Percentiles rank a stretch among this genome's conserved stretches.
These are phyloP conservation scores for Synanthedon vespiformis DNA, from an alignment of 2,888 invertebrate species.

Conservation along the genomic window DNA sequence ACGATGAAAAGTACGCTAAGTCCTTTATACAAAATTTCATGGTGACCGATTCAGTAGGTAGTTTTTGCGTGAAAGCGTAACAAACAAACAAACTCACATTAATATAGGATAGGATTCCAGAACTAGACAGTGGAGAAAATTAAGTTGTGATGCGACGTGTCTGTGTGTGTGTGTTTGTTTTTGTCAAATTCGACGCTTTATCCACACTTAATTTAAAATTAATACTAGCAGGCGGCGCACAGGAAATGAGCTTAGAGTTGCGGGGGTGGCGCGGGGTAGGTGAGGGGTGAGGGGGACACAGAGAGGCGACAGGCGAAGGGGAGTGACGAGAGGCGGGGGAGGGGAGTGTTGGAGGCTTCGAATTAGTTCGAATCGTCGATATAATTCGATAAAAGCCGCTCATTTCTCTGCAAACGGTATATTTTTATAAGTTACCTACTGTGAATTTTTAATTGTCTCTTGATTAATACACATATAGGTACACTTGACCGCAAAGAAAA, in stretches of 20 bases:
- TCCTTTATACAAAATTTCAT: no score
- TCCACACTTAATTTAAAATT: slow-evolving; percentile 78
- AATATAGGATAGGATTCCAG: no score
- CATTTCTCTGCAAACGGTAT: slow-evolving; percentile 14
- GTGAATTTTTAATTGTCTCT: no score
- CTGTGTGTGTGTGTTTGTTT: slow-evolving; percentile 19
- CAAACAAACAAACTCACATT: no score
- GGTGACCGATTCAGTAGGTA: no score
- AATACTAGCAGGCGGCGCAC: slow-evolving; percentile 77
- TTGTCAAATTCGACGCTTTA: slow-evolving; percentile 35
- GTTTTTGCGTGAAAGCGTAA: no score
- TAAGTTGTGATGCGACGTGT: no score
- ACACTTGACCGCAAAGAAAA: no score
- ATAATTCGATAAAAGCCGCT: slow-evolving; percentile 34
- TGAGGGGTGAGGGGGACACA: slow-evolving; percentile 8
- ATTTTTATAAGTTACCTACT: neutral
- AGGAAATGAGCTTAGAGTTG: slow-evolving; percentile 77
- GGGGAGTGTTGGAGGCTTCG: slow-evolving; percentile 17
- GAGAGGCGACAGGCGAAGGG: slow-evolving; percentile 15
- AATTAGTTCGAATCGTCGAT: slow-evolving; percentile 43
- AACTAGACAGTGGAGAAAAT: no score
- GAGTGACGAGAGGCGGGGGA: slow-evolving; percentile 13
- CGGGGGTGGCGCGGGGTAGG: slow-evolving; percentile 23
- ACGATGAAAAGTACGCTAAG: no score
- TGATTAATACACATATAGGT: no score